phyloP scores from a whole-genome alignment of 2,888 invertebrate species.

The Scaptomyza tumidula region DNA sequence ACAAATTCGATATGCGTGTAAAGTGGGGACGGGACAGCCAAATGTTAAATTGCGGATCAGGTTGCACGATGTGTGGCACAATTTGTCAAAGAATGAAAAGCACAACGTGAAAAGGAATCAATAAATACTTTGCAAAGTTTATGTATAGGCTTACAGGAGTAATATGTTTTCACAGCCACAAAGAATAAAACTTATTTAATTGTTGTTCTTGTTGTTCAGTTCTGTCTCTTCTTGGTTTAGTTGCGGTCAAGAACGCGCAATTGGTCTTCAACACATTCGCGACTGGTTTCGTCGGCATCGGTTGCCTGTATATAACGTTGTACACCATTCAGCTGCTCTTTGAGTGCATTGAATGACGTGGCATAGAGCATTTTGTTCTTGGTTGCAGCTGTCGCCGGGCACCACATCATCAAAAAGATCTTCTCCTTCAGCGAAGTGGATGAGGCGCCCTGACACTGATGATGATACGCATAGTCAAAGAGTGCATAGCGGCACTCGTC shows the following conservation, averaged over 20 bases:
- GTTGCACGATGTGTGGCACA: not conserved
- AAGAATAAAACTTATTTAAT: not conserved
- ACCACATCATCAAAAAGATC: conserved; percentile 60
- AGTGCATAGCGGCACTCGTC: conserved; percentile 56
- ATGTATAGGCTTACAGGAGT: not conserved
- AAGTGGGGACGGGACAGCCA: conserved; percentile 32
- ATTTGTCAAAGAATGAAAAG: too few species aligned
- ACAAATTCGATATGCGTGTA: conserved; percentile 26
- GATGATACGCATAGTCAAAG: conserved; percentile 53
- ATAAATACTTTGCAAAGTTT: conserved; percentile 3
- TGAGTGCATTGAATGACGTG: conserved; percentile 46
- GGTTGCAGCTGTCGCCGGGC: conserved; percentile 48
- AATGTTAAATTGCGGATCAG: conserved; percentile 52
- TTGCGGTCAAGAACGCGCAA: conserved; percentile 46
- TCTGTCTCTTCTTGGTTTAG: not conserved
- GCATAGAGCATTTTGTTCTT: conserved; percentile 63
- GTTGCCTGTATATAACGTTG: conserved; percentile 62
- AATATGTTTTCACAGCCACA: conserved; percentile 1
- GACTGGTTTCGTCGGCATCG: conserved; percentile 49
- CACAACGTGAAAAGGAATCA: too few species aligned
- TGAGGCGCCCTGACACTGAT: conserved; percentile 45
- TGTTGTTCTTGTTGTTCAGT: too few species aligned
- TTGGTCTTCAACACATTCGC: conserved; percentile 46
- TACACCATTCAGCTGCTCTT: conserved; percentile 44
- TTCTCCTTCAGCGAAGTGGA: conserved; percentile 51